phyloP scores from a whole-genome alignment of 2,888 invertebrate genomes.

The Perithous albicinctus region DNA sequence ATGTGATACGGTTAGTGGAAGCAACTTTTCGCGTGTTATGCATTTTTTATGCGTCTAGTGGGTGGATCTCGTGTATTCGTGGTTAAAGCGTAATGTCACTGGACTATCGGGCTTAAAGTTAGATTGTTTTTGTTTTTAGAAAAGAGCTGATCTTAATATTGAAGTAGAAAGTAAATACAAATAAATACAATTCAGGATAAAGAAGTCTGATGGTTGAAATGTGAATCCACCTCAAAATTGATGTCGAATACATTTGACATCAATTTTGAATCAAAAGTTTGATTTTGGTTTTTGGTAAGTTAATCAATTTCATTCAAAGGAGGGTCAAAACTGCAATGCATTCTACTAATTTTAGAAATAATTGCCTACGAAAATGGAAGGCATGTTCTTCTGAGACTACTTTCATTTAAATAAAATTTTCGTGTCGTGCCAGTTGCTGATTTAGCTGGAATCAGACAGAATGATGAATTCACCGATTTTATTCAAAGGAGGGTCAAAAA shows the following conservation, averaged over 20 bases:
- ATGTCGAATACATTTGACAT: not conserved
- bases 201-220: not conserved
- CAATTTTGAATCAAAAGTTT: not conserved
- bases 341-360: no score
- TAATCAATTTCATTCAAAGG: no score
- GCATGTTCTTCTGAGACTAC: not conserved
- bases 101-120: not conserved
- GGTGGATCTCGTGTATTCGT: not conserved
- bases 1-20: not conserved
- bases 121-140: not conserved
- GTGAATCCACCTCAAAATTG: not conserved
- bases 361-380: not conserved
- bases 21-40: not conserved
- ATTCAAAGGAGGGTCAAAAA: no score
- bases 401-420: not conserved
- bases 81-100: not conserved
- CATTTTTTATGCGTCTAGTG: not conserved
- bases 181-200: not conserved
- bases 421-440: not conserved
- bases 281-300: no score
- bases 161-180: not conserved
- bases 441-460: not conserved
- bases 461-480: no score
- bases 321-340: no score
- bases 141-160: not conserved